These are phyloP conservation scores for Patella depressa DNA, from an alignment of 2,888 invertebrate species.

Conservation along the genomic window DNA sequence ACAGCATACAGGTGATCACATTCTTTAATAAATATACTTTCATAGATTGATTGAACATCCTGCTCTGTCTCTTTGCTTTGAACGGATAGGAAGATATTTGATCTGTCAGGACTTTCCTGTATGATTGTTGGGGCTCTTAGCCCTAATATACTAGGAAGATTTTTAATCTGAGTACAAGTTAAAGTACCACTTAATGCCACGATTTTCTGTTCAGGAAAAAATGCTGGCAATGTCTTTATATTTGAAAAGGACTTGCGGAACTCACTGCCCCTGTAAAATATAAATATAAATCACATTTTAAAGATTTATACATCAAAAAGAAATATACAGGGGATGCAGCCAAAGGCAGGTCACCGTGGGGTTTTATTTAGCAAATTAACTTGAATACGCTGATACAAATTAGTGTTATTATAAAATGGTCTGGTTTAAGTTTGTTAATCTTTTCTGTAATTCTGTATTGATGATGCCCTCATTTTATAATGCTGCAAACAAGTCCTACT, in stretches of 20 bases:
- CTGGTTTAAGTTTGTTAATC: too few species aligned
- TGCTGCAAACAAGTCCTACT: too few species aligned
- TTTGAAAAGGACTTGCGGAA: slow-evolving; percentile 16
- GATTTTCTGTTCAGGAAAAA: slow-evolving; percentile 16
- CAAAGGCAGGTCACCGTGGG: too few species aligned
- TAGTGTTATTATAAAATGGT: too few species aligned
- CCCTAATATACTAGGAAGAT: slow-evolving; percentile 10
- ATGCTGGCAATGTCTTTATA: slow-evolving; percentile 14
- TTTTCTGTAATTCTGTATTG: too few species aligned
- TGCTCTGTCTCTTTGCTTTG: not conserved
- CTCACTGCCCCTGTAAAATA: slow-evolving; percentile 20
- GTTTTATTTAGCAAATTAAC: too few species aligned
- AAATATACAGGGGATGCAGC: too few species aligned
- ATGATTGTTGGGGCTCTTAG: slow-evolving; percentile 11
- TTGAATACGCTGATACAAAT: too few species aligned
- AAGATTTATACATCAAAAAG: too few species aligned
- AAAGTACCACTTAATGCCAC: slow-evolving; percentile 26
- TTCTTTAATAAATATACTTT: slow-evolving; percentile 20
- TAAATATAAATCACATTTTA: not conserved
- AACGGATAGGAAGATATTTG: slow-evolving; percentile 21
- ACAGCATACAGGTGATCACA: not conserved
- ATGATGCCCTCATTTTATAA: too few species aligned
- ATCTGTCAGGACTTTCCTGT: slow-evolving; percentile 20
- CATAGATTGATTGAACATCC: slow-evolving; percentile 23
- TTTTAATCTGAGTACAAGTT: slow-evolving; percentile 10